Base-by-base conservation (phyloP, 1,140 invertebrate genomes). In the Calosoma granatense region DNA sequence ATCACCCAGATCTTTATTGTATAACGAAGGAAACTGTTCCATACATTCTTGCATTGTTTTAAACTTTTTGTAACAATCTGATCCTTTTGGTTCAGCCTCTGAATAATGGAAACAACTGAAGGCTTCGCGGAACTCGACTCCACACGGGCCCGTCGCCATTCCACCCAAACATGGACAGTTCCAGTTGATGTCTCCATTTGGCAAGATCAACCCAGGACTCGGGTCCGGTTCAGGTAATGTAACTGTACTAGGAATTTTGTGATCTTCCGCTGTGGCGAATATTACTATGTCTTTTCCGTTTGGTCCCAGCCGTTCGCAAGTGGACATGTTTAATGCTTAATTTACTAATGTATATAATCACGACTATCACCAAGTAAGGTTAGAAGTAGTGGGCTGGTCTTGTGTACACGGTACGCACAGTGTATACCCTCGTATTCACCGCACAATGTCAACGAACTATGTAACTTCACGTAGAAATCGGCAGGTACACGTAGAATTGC, bases 91-190 rank as follows among this genome's bases (percentile, higher is more conserved):
- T 61, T 81, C 79, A 26, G 67, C 74, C 65, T 72, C 74, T 55
- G 85, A 88, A 64, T 92, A 91, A 73, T 97, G 93, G 71, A 97
- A 97, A 74, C 94, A 98, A 17, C 89, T 87, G 70, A 98, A 96
- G 0, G 94, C 93, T 60, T 94, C 88, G 54, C 94, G 74, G 72
- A 97, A 97, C 70, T 94, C 85, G 12, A 88, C 75, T 0, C 92
- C 94, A 72, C 95, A 98, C 0, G 95, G 94, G 1, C 94, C 94
- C 2, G 90, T 92, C 2, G 93, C 90, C 88, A 96, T 94, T 14
- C 92, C 92, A 21, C 94, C 94, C 17, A 97, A 77, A 74, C 95
- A 98, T 0, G 94, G 95, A 67, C 95, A 98, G 68, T 88, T 87
- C 93, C 94, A 98, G 74, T 98, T 98, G 57, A 98, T 96, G 51